Evolutionary conservation across 2,113 vertebrate genomes (phyloP).

Genomic region (Empidonax alnorum): DNA sequence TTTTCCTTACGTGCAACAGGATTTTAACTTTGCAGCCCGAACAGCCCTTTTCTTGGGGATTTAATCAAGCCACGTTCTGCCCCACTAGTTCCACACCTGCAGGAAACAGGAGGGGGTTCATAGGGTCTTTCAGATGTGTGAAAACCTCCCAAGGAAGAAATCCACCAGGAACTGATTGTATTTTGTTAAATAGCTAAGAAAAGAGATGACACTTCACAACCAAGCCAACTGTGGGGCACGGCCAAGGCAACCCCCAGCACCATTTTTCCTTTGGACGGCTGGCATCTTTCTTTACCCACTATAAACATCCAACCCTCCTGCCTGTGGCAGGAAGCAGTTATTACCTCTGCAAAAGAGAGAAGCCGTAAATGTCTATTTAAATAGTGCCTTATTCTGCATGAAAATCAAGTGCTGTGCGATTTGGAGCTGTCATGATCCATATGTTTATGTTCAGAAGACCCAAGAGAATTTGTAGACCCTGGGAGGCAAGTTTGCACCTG

Average conservation of each 20-base stretch:
- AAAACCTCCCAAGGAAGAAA: neutral
- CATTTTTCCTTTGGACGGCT: neutral
- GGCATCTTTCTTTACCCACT: neutral
- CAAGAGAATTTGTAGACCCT: neutral
- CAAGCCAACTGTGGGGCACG: fast-evolving
- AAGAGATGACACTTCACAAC: neutral
- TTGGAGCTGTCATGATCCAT: neutral
- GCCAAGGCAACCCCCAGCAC: neutral
- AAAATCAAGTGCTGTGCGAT: fast-evolving
- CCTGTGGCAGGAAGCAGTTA: neutral
- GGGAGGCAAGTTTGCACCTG: neutral
- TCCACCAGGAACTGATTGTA: neutral
- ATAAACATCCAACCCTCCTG: neutral
- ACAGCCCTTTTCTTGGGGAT: neutral
- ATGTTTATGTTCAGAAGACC: neutral
- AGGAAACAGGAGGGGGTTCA: neutral
- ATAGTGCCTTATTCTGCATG: neutral
- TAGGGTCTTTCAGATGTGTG: neutral
- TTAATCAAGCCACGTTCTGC: neutral
- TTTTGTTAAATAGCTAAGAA: neutral
- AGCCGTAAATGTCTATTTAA: neutral
- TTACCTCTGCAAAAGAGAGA: neutral
- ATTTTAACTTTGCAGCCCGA: neutral
- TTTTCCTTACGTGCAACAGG: neutral
- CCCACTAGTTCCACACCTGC: neutral